A percentile compares a stretch with the other conserved stretches of the same genome.
phyloP scores from a whole-genome alignment of 2,797 vertebrate genomes.

The Carcharodon carcharias region DNA sequence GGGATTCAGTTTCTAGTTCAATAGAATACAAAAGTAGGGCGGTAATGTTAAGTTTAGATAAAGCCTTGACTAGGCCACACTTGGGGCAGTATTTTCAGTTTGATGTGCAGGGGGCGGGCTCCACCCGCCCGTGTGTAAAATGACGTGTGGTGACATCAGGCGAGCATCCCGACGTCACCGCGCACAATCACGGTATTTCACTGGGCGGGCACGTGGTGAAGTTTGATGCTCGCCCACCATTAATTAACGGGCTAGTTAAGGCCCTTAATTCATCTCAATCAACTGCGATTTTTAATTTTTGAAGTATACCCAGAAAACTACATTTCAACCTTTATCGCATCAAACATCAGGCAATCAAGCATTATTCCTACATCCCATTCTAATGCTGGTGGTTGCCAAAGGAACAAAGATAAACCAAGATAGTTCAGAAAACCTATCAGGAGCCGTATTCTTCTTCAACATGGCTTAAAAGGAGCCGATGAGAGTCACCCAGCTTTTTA shows the following conservation, averaged over 20 bases:
- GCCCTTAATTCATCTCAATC: too few species aligned
- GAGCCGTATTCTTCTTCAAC: slow-evolving; percentile 57
- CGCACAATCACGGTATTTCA: too few species aligned
- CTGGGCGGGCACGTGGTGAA: too few species aligned
- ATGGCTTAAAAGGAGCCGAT: slow-evolving; percentile 50
- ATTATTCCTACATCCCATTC: not conserved
- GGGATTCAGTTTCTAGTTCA: not conserved
- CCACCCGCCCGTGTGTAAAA: too few species aligned
- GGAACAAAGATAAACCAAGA: not conserved
- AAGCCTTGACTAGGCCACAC: not conserved
- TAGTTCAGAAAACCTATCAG: slow-evolving; percentile 22
- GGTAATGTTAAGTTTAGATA: not conserved
- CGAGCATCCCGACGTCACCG: too few species aligned
- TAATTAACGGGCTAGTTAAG: too few species aligned
- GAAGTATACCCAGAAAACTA: not conserved
- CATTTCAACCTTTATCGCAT: not conserved
- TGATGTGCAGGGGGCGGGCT: too few species aligned
- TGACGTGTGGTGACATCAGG: too few species aligned
- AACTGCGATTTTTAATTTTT: not conserved
- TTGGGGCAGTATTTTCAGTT: too few species aligned
- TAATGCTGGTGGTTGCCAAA: not conserved
- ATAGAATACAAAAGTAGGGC: not conserved
- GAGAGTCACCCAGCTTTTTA: slow-evolving; percentile 41
- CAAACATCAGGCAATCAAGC: not conserved
- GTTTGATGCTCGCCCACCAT: too few species aligned